Base-by-base conservation (phyloP, 2,113 vertebrate genomes). In the Chiloscyllium plagiosum region DNA sequence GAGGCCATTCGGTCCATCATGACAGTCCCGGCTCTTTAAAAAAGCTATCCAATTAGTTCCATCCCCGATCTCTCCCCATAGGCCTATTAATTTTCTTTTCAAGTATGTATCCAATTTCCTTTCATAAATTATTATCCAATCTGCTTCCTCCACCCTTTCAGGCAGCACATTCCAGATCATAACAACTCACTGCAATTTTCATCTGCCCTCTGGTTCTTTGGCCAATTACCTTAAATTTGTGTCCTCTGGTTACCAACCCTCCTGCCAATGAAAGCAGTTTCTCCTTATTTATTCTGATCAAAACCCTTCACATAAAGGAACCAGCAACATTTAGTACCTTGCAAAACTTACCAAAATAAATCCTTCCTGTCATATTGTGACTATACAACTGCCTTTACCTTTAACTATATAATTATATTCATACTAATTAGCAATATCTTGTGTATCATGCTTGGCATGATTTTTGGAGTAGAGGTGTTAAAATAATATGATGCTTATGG, bases 381-480 rank as follows among this genome's bases (percentile, higher is more conserved):
- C 20, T 83, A 4, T 47, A 19, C 56, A 93, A 83, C 80, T 66
- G n/a, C n/a, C 89, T 93, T 65, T 66, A 37, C 19, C n/a, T 37
- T 1, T 37, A 29, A n/a, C 61, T 68, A 37, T 37, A 93, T 19
- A 66, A 93, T 66, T 68, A 68, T 20, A 90, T 93, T 22, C 22
- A 37, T 33, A 22, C 33, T 93, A 93, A 93, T 66, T 66, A 68
- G 17, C 80, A 47, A 93, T 93, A 68, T 93, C 66, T 66, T 93
- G 89, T 37, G 89, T 65, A 65, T 37, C 17, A 93, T 33, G 65
- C 61, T 93, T 65, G n/a, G 89, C 65, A 65, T 37, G n/a, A 68
- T 93, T 93, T 93, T 93, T 17, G 33, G 89, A 93, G 61, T 37
- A 33, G n/a, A 65, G 89, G 89, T 93, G 89, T 93, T 93, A 93